Evolutionary conservation across 2,113 vertebrate genomes (phyloP), one percentile per base, ranked within the genome.

Genomic region (Ophthalmolycus amberensis): DNA sequence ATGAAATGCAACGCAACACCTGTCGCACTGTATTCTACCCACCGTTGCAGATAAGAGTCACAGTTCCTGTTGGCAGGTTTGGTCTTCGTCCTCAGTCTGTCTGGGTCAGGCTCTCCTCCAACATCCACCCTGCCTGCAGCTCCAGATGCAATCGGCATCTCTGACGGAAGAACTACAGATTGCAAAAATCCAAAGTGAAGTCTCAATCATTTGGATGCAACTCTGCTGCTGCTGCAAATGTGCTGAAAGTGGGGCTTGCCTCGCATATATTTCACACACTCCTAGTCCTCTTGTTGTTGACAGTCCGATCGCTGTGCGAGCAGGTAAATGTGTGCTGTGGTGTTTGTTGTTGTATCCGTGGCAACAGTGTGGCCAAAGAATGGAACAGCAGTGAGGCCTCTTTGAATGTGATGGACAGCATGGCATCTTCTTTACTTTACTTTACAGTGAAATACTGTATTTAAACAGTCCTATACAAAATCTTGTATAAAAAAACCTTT

Each of bases 41-140:
- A 96, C 96, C 94, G 93, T 56, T 94, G 92, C 75, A 96, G 86
- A 83, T 96, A 96, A 10, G 96, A 96, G 79, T 94, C 93, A 18
- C 25, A 82, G 18, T 75, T 89, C 75, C 77, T 90, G 65, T 69
- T 79, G 79, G 68, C 40, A 20, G 0, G 0, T 60, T 14, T 64
- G 8, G 62, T 59, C 25, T 73, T 92, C 59, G 58, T 80, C 67
- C 63, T 92, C 27, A 75, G 69, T 72, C 90, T 92, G 60, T 89
- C 89, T 37, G 85, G 60, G 5, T 75, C 88, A 0, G 63, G 77
- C 50, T 90, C 71, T 0, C 82, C 25, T 12, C 89, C 50, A 0
- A 85, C 65, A 59, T 83, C 87, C 85, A 93, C 80, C 18, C 85
- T 83, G 59, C 91, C 92, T 54, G 85, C 56, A 71, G 91, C 90